These are phyloP conservation scores for Tetragnatha versicolor DNA, from an alignment of 1,140 invertebrate species.

Conservation along the genomic window DNA sequence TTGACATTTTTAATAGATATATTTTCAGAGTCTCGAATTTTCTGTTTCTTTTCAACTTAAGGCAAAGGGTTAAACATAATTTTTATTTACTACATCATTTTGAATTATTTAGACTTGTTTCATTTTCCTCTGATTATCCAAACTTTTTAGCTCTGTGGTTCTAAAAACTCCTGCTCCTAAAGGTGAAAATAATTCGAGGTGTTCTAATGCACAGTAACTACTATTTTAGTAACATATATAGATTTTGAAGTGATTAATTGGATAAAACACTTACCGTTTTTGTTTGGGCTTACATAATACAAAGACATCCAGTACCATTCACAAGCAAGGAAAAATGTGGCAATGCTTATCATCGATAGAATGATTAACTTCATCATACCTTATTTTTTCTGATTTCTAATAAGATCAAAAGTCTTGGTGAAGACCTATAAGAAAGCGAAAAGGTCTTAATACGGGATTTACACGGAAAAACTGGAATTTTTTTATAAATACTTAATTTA, in stretches of 20 bases:
- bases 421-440: no score
- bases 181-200: not conserved
- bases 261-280: not conserved
- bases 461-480: no score
- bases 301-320: slow-evolving; percentile 16
- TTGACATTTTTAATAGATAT: no score
- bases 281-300: not conserved
- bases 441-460: no score
- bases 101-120: not conserved
- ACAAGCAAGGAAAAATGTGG: not conserved
- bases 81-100: no score
- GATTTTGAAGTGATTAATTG: not conserved
- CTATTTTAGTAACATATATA: not conserved
- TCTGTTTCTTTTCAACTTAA: no score
- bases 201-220: not conserved
- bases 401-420: no score
- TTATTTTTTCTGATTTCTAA: no score
- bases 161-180: not conserved
- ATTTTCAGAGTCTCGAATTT: no score
- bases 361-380: not conserved
- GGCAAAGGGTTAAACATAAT: no score
- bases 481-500: no score
- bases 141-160: not conserved
- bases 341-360: not conserved
- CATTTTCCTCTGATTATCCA: not conserved